Conservation (phyloP, 2,113 vertebrate species). For the Tinamus guttatus region DNA sequence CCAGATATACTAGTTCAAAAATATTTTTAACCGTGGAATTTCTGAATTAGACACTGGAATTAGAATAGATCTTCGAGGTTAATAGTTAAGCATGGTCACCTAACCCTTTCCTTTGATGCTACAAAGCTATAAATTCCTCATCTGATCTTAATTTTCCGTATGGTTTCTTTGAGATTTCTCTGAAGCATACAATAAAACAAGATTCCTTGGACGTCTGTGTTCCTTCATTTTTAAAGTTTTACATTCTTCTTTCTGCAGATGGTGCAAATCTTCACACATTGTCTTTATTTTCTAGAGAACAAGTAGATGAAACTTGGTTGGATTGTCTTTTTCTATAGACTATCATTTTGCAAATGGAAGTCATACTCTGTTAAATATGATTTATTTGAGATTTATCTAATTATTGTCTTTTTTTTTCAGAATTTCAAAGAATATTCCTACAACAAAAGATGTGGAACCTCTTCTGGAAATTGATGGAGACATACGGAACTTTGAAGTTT, state of each 20-base stretch:
- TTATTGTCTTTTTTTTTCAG: slow-evolving; percentile 64
- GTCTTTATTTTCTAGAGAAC: neutral
- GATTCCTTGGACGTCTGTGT: neutral
- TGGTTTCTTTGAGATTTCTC: neutral
- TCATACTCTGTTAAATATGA: neutral
- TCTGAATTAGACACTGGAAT: neutral
- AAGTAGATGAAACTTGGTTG: neutral
- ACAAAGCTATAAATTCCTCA: neutral
- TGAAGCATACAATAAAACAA: neutral
- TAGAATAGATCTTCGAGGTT: neutral
- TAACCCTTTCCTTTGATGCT: neutral
- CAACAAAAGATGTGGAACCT: slow-evolving; percentile 97
- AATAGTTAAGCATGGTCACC: neutral
- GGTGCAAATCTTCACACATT: neutral
- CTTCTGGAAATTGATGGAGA: slow-evolving; percentile 97
- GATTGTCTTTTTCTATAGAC: neutral
- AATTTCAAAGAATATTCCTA: slow-evolving; percentile 97
- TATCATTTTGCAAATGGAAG: neutral
- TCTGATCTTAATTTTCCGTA: neutral
- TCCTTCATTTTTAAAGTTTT: neutral
- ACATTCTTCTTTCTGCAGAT: neutral
- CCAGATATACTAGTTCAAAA: neutral
- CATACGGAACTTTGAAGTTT: slow-evolving; percentile 95
- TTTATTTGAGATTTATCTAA: neutral
- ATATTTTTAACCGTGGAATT: neutral